Base-by-base conservation (phyloP, 2,113 vertebrate species). In the Oplegnathus fasciatus region DNA sequence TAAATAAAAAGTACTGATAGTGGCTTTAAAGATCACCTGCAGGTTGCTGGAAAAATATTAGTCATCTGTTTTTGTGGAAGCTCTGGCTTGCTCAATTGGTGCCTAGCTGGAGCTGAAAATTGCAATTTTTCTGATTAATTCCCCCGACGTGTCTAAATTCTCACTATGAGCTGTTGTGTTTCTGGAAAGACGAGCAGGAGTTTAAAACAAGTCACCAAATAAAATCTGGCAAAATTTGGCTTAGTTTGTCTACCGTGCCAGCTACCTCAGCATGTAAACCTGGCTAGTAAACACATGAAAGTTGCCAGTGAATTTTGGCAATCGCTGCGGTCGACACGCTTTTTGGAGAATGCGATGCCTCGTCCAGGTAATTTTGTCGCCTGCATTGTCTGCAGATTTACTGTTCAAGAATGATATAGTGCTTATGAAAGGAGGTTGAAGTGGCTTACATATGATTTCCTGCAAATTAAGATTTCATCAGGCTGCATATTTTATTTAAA, bases 251-350 rank as follows among this genome's bases (percentile, higher is more conserved):
- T 22, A 18, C 44, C 55, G 44, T 67, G 70, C 78, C 83, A 89
- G 73, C 66, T 78, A 81, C 71, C 85, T 64, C 69, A 82, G 74
- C 81, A 48, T 42, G 75, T 40, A 50, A 64, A 61, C 58, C 75
- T 90, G 91, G 79, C 86, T 24, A 6, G 28, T 14, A 32, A 81
- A 85, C 24, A 55, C 48, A 7, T 9, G 14, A 24, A 70, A 83
- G 32, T 79, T 68, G 85, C 83, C 85, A 87, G 67, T 42, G 55
- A 61, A 71, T 66, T 85, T 62, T 85, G 86, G 84, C 79, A 85
- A 65, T 50, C 7, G 17, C 48, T n/a, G 44, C 1, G 34, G 57
- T 60, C 8, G 67, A 78, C 69, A 81, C n/a, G 24, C 62, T 70
- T 62, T 44, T 61, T 44, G 48, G 71, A 60, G 60, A 79, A 67